phyloP scores from a whole-genome alignment of 2,113 vertebrate species.

The Cranoglanis bouderius region DNA sequence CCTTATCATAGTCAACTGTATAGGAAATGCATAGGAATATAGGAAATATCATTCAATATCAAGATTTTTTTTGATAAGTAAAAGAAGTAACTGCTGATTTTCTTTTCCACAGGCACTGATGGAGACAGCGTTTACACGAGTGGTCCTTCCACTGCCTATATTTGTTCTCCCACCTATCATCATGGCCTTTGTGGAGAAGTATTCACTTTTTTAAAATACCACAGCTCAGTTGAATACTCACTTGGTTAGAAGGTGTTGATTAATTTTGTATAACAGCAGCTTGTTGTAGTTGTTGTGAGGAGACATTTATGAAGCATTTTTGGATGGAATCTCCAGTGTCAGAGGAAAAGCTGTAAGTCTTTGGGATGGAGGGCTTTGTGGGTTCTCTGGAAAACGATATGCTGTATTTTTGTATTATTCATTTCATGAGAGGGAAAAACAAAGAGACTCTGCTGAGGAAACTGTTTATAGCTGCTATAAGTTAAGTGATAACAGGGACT shows the following conservation, averaged over 20 bases:
- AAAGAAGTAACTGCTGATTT: background rate
- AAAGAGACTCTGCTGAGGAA: background rate
- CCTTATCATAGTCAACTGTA: background rate
- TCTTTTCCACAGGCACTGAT: constrained; percentile 83
- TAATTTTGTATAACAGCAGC: background rate
- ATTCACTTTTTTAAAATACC: constrained; percentile 62
- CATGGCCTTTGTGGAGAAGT: constrained; percentile 98
- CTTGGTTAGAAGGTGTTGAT: background rate
- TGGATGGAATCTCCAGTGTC: background rate
- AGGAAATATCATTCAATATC: no score
- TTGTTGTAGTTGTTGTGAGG: background rate
- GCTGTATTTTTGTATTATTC: background rate
- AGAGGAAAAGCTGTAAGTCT: background rate
- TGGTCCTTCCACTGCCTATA: constrained; percentile 96
- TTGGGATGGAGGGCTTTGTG: background rate
- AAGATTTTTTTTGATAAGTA: background rate
- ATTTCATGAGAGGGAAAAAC: background rate
- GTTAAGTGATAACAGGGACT: background rate
- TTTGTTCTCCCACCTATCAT: constrained; percentile 95
- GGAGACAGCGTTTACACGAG: constrained; percentile 93
- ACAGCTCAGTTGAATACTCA: background rate
- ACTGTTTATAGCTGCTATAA: background rate
- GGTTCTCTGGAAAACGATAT: background rate
- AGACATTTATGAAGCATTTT: background rate
- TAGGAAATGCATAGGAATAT: background rate